These are phyloP conservation scores for Turritopsis rubra DNA, from an alignment of 30 jellyfish, hydroid and myxozoan genomes.

Conservation along the genomic window DNA sequence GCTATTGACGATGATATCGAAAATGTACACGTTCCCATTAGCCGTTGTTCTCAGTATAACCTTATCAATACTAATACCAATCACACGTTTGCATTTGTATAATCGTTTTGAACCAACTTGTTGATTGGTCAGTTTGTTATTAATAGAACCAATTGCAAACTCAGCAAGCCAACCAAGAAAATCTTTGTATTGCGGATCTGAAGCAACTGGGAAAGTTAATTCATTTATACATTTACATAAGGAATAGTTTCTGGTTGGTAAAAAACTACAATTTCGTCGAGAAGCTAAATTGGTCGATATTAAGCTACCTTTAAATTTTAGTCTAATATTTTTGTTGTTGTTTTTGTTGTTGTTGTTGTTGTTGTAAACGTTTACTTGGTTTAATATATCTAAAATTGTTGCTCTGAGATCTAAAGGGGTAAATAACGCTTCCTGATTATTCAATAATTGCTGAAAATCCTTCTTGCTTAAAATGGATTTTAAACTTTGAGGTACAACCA, in stretches of 20 bases:
- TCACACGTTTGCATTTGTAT: conserved; percentile 40
- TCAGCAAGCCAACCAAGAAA: conserved; percentile 76
- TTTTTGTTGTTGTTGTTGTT: conserved; percentile 2
- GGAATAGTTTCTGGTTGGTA: conserved; percentile 51
- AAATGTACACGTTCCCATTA: conserved; percentile 22
- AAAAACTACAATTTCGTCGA: conserved; percentile 41
- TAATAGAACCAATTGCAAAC: conserved; percentile 60
- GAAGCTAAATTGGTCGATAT: conserved; percentile 28
- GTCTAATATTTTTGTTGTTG: background rate
- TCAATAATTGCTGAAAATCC: background rate
- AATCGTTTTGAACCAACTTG: background rate
- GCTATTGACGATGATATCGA: conserved; percentile 41
- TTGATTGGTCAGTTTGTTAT: conserved; percentile 29
- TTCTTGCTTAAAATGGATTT: conserved; percentile 17
- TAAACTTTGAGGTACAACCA: conserved; percentile 38
- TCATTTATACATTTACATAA: conserved; percentile 58
- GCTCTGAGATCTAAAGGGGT: conserved; percentile 53
- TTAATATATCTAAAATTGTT: conserved; percentile 34
- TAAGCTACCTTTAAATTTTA: conserved; percentile 22
- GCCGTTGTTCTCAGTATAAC: conserved; percentile 15
- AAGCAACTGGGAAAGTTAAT: conserved; percentile 11
- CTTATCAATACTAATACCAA: conserved; percentile 36
- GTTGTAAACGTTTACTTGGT: background rate
- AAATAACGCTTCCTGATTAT: conserved; percentile 50
- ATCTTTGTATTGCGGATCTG: background rate